phyloP scores from a whole-genome alignment of 2,888 invertebrate genomes.

The Eupithecia inturbata region DNA sequence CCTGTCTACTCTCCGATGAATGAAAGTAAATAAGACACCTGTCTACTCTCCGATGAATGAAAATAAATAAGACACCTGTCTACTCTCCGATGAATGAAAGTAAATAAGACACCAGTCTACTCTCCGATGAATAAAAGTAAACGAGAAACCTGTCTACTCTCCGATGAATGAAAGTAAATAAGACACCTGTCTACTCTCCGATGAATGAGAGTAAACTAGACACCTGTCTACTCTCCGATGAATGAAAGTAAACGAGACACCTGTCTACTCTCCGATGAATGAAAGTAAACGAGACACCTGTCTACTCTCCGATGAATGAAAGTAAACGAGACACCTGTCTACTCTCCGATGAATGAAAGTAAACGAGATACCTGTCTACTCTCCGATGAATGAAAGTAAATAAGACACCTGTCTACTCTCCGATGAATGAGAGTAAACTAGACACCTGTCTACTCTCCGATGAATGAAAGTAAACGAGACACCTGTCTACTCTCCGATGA shows the following conservation, averaged over 20 bases:
- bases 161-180: constrained; percentile 28
- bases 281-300: constrained; percentile 20
- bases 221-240: constrained; percentile 10
- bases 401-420: neutral
- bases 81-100: constrained; percentile 28
- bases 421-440: constrained; percentile 29
- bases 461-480: constrained; percentile 27
- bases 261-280: constrained; percentile 21
- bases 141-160: neutral
- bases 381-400: constrained; percentile 28
- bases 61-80: constrained; percentile 9
- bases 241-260: constrained; percentile 24
- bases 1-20: constrained; percentile 17
- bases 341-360: constrained; percentile 28
- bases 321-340: constrained; percentile 12
- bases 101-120: neutral
- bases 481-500: constrained; percentile 13
- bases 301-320: constrained; percentile 26
- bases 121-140: constrained; percentile 28
- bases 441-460: constrained; percentile 6
- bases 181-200: neutral
- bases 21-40: constrained; percentile 18
- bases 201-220: constrained; percentile 28
- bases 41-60: constrained; percentile 24
- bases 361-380: constrained; percentile 2